phyloP scores from a whole-genome alignment of 2,113 vertebrate species.

The Corynorhinus townsendii region DNA sequence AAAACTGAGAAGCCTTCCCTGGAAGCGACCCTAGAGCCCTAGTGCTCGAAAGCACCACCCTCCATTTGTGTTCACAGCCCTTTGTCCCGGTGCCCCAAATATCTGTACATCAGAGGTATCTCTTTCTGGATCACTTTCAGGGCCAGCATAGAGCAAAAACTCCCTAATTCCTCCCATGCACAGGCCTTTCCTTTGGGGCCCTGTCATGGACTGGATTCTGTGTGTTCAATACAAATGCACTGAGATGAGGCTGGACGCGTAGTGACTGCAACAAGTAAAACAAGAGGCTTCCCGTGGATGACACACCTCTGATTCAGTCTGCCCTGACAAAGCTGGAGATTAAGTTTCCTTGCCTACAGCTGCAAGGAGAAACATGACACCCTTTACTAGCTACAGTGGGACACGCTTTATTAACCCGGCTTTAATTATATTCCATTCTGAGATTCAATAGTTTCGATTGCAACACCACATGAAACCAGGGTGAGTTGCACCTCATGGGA shows the following conservation, averaged over 20 bases:
- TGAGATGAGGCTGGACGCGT: not conserved
- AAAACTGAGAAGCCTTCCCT: not conserved
- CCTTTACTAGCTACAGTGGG: slow-evolving; percentile 74
- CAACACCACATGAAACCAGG: slow-evolving; percentile 79
- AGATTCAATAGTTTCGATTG: slow-evolving; percentile 83
- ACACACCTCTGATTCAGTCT: slow-evolving; percentile 76
- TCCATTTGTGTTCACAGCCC: not conserved
- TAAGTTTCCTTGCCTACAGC: slow-evolving; percentile 78
- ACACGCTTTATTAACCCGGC: slow-evolving; percentile 77
- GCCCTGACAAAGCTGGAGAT: slow-evolving; percentile 69
- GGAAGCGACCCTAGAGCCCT: not conserved
- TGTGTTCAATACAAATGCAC: not conserved
- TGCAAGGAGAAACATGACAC: slow-evolving; percentile 79
- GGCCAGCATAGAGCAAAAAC: not conserved
- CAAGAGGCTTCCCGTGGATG: slow-evolving; percentile 65
- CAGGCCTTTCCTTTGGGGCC: not conserved
- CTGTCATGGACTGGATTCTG: not conserved
- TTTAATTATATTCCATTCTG: slow-evolving; percentile 79
- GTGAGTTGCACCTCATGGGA: slow-evolving; percentile 61
- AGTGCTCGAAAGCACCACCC: fast-evolving
- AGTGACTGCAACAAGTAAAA: slow-evolving; percentile 50
- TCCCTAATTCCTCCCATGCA: not conserved
- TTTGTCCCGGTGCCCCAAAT: not conserved
- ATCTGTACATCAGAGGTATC: not conserved
- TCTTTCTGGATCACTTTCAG: not conserved